Conservation (phyloP, 2,113 vertebrate genomes). For the sheep (Ovis aries) region ARS-UI_Ramb_v3.0 NC_056070.1:6960001-6960500, state of each 20-base stretch:
- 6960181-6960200: background rate
- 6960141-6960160: background rate
- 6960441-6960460: background rate
- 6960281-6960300: background rate
- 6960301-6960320: background rate
- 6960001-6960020: background rate
- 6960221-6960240: background rate
- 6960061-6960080: background rate
- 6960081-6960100: background rate
- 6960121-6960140: background rate
- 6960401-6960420: background rate
- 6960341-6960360: background rate
- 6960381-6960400: background rate
- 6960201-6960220: background rate
- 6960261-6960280: background rate
- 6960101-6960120: background rate
- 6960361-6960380: background rate
- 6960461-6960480: background rate
- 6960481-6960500: background rate
- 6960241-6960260: background rate
- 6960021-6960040: background rate
- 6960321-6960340: background rate
- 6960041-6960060: background rate
- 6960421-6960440: background rate
- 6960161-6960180: background rate